These are phyloP conservation scores for Silurus aristotelis DNA, from an alignment of 2,797 vertebrate species.

Conservation along the genomic window DNA sequence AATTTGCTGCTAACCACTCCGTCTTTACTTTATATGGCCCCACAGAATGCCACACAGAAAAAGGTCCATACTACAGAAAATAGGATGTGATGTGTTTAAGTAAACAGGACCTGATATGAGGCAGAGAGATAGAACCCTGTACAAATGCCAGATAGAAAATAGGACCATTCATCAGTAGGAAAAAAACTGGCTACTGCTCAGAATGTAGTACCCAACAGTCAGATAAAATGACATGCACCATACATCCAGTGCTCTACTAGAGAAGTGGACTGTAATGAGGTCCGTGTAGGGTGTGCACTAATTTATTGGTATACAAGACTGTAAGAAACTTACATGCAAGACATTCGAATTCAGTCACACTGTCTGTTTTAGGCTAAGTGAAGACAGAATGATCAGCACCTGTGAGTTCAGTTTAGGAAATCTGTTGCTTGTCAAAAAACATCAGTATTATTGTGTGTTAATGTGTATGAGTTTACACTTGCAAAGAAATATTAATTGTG, in stretches of 20 bases:
- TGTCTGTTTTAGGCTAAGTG: neutral
- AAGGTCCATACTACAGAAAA: slow-evolving; percentile 29
- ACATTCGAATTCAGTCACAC: slow-evolving; percentile 25
- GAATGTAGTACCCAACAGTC: slow-evolving; percentile 51
- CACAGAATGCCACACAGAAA: slow-evolving; percentile 25
- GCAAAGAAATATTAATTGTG: slow-evolving; percentile 45
- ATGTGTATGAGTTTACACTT: slow-evolving; percentile 36
- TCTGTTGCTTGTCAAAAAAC: slow-evolving; percentile 21
- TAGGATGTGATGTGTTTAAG: slow-evolving; percentile 42
- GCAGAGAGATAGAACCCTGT: slow-evolving; percentile 43
- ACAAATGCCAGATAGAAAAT: slow-evolving; percentile 51
- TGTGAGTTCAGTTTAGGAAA: slow-evolving; percentile 6
- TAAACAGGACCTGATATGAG: slow-evolving; percentile 34
- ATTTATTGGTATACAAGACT: slow-evolving; percentile 38
- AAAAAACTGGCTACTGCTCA: slow-evolving; percentile 47
- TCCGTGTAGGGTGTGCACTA: slow-evolving; percentile 20
- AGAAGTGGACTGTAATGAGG: slow-evolving; percentile 46
- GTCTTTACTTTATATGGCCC: slow-evolving; percentile 30
- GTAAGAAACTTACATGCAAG: slow-evolving; percentile 30
- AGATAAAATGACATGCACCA: slow-evolving; percentile 51
- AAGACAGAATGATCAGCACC: slow-evolving; percentile 9
- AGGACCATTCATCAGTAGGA: slow-evolving; percentile 50
- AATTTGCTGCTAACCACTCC: no score
- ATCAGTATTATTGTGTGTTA: slow-evolving; percentile 36
- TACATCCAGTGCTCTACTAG: slow-evolving; percentile 38